These are phyloP conservation scores for Cichlasoma orientale DNA, from an alignment of 2,797 vertebrate species.

Conservation along the genomic window DNA sequence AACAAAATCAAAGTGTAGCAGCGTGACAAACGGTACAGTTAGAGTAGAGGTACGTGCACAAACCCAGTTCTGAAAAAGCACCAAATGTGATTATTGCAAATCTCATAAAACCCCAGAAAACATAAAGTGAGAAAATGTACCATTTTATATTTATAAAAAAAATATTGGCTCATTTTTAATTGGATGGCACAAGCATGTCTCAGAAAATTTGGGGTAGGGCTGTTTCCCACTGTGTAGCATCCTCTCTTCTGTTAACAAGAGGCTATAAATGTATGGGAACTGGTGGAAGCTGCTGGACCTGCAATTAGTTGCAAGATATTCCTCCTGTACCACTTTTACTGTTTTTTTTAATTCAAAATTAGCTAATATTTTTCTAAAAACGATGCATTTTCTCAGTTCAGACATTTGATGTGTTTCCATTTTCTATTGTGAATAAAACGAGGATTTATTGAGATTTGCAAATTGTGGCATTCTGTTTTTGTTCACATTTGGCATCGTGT, in stretches of 20 bases:
- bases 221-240: not conserved
- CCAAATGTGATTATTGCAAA: not conserved
- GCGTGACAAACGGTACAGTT: not conserved
- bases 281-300: not conserved
- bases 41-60: not conserved
- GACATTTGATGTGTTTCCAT: too few relatives aligned
- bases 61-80: not conserved
- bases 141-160: not conserved
- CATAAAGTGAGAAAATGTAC: not conserved
- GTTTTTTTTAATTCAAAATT: too few relatives aligned
- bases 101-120: not conserved
- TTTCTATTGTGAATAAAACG: too few relatives aligned
- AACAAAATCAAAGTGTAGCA: not conserved
- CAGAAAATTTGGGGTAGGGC: not conserved
- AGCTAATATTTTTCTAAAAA: too few relatives aligned
- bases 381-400: too few relatives aligned
- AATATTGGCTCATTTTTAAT: not conserved
- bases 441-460: too few relatives aligned
- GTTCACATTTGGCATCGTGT: too few relatives aligned
- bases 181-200: not conserved
- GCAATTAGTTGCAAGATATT: too few relatives aligned
- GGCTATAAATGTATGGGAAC: not conserved
- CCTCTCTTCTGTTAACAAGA: not conserved
- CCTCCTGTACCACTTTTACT: too few relatives aligned
- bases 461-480: too few relatives aligned